phyloP scores from a whole-genome alignment of 2,888 invertebrate species.

The Trachelus stipa region DNA sequence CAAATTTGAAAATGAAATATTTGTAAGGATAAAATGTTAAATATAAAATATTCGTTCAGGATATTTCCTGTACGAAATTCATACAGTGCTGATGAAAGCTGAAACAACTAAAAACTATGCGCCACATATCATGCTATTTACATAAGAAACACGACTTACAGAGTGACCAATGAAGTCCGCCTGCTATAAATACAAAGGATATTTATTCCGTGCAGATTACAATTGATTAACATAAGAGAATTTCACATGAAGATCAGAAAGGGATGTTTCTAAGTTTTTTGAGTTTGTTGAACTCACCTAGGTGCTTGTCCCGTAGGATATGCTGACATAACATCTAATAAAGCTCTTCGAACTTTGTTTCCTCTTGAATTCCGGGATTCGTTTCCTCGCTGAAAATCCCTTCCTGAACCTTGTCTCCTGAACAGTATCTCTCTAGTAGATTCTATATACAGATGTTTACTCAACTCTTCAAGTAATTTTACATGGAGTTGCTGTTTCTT shows the following conservation, averaged over 20 bases:
- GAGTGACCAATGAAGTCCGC: neutral
- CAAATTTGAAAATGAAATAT: constrained; percentile 5
- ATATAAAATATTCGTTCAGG: neutral
- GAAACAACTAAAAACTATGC: neutral
- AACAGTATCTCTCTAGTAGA: constrained; percentile 71
- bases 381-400: constrained; percentile 72
- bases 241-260: neutral
- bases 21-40: neutral
- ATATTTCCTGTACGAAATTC: neutral
- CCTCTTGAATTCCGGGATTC: constrained; percentile 71
- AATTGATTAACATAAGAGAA: neutral
- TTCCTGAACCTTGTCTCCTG: constrained; percentile 73
- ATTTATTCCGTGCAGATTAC: neutral
- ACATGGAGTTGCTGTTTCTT: constrained; percentile 78
- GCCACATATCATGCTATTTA: neutral
- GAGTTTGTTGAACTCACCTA: constrained; percentile 29
- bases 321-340: constrained; percentile 68
- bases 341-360: constrained; percentile 69
- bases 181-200: constrained; percentile 1
- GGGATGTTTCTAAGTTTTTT: neutral
- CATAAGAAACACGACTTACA: neutral
- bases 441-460: constrained; percentile 77
- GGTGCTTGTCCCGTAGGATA: constrained; percentile 43
- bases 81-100: neutral
- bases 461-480: constrained; percentile 78